A percentile compares a stretch with the other conserved stretches of the same genome.
These are phyloP conservation scores for Meta bourneti DNA, from an alignment of 2,888 invertebrate genomes.

Conservation along the genomic window DNA sequence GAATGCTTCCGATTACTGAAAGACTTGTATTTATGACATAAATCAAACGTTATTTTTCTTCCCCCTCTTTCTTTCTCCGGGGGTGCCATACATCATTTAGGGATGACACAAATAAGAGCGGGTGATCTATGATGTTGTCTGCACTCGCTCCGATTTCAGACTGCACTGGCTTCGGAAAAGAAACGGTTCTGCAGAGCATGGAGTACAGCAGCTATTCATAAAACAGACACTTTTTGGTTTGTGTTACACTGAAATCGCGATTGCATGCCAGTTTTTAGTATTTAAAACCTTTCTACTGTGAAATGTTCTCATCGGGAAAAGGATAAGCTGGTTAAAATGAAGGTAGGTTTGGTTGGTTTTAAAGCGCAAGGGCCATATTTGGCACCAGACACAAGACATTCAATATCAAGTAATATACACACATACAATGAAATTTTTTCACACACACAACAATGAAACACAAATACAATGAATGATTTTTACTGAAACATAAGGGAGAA, in stretches of 20 bases:
- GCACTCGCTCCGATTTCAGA: constrained; percentile 16
- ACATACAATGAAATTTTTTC: too few species aligned
- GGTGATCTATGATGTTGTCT: constrained; percentile 50
- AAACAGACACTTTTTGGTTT: neutral
- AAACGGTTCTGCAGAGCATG: neutral
- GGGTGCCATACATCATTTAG: constrained; percentile 52
- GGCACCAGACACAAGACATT: too few species aligned
- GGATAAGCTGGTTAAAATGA: too few species aligned
- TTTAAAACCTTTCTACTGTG: too few species aligned
- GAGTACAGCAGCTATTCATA: neutral
- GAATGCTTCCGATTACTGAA: constrained; percentile 44
- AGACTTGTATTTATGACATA: constrained; percentile 58
- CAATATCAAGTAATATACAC: too few species aligned
- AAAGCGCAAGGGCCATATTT: too few species aligned
- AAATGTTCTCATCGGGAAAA: too few species aligned
- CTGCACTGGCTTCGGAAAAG: neutral
- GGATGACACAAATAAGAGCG: constrained; percentile 52
- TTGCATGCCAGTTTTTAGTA: neutral
- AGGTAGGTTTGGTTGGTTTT: too few species aligned
- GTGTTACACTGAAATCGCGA: neutral
- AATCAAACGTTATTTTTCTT: constrained; percentile 23
- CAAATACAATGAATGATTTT: too few species aligned
- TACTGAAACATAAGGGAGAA: too few species aligned
- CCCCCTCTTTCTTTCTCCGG: neutral
- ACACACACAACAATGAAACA: too few species aligned